A percentile compares a stretch with the other conserved stretches of the same genome.
phyloP scores from a whole-genome alignment of 2,888 invertebrate species.

The Troides oblongomaculatus region DNA sequence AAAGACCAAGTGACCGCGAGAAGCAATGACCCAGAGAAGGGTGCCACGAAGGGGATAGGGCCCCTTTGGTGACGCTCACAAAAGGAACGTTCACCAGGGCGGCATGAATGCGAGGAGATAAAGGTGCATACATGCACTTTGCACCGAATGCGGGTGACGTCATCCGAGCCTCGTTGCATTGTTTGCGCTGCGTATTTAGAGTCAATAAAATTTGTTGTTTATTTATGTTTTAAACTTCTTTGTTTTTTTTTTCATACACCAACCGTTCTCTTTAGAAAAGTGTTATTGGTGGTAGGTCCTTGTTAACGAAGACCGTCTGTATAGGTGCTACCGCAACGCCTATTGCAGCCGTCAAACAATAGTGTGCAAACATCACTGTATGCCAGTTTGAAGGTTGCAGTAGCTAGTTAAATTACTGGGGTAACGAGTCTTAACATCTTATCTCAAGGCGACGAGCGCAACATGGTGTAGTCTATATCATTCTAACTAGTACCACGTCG shows the following conservation, averaged over 20 bases:
- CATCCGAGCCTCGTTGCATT: conserved; percentile 66
- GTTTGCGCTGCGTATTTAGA: conserved; percentile 65
- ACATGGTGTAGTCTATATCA: too few relatives aligned
- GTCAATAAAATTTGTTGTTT: conserved; percentile 35
- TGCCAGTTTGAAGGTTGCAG: too few relatives aligned
- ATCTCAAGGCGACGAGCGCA: too few relatives aligned
- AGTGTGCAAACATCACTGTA: too few relatives aligned
- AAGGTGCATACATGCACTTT: conserved; percentile 78
- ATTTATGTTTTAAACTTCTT: conserved; percentile 6
- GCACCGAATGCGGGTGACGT: conserved; percentile 76
- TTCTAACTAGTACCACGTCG: too few relatives aligned
- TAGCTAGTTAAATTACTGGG: too few relatives aligned
- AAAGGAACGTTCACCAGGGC: conserved; percentile 76
- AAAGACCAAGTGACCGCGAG: conserved; percentile 56
- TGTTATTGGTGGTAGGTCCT: too few relatives aligned
- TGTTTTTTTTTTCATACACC: neutral
- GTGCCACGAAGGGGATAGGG: conserved; percentile 78
- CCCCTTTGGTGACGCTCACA: conserved; percentile 76
- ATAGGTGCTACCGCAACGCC: too few relatives aligned
- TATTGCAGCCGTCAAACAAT: too few relatives aligned
- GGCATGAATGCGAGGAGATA: conserved; percentile 70
- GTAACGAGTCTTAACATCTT: too few relatives aligned
- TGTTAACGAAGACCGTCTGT: too few relatives aligned
- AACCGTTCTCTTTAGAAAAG: neutral
- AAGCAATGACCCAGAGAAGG: conserved; percentile 75